Conservation (phyloP, 1,140 invertebrate genomes). For the Drosophila truncata region DNA sequence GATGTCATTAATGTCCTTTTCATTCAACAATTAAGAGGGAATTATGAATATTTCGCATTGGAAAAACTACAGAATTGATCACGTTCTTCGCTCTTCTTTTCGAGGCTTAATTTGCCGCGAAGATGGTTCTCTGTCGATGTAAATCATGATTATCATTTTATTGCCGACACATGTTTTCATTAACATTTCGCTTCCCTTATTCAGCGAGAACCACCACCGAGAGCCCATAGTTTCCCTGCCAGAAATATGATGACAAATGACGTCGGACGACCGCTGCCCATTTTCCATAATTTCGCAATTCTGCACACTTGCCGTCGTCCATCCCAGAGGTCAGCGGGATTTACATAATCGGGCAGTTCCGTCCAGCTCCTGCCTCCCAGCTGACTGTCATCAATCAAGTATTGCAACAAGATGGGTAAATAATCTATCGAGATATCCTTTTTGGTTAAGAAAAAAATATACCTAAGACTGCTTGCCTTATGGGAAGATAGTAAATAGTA, state of each 20-base stretch:
- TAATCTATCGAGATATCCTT: slow-evolving; percentile 1
- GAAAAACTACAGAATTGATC: slow-evolving; percentile 40
- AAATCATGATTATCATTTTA: slow-evolving; percentile 80
- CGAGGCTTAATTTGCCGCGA: slow-evolving; percentile 22
- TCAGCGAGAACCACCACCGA: slow-evolving; percentile 3
- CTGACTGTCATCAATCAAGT: slow-evolving; percentile 62
- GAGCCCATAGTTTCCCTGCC: slow-evolving; percentile 30
- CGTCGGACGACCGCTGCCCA: slow-evolving; percentile 48
- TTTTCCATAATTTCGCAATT: slow-evolving; percentile 78
- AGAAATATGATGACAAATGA: slow-evolving; percentile 69
- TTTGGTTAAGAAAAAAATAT: background rate
- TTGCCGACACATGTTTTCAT: slow-evolving; percentile 79
- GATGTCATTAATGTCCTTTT: slow-evolving; percentile 35
- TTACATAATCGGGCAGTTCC: slow-evolving; percentile 67
- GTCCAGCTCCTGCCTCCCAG: slow-evolving; percentile 4
- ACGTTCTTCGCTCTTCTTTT: slow-evolving; percentile 36
- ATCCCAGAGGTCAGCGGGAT: slow-evolving; percentile 58
- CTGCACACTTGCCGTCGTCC: slow-evolving; percentile 65
- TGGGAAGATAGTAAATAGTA: background rate
- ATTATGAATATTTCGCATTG: slow-evolving; percentile 49
- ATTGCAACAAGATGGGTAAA: slow-evolving; percentile 36
- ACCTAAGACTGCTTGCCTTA: background rate
- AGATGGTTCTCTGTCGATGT: slow-evolving; percentile 40
- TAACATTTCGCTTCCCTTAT: slow-evolving; percentile 40
- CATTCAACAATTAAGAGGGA: slow-evolving; percentile 45